Percentiles rank a stretch among this genome's conserved stretches.
phyloP scores from a whole-genome alignment of 2,113 vertebrate genomes.

The Cathartes aura region DNA sequence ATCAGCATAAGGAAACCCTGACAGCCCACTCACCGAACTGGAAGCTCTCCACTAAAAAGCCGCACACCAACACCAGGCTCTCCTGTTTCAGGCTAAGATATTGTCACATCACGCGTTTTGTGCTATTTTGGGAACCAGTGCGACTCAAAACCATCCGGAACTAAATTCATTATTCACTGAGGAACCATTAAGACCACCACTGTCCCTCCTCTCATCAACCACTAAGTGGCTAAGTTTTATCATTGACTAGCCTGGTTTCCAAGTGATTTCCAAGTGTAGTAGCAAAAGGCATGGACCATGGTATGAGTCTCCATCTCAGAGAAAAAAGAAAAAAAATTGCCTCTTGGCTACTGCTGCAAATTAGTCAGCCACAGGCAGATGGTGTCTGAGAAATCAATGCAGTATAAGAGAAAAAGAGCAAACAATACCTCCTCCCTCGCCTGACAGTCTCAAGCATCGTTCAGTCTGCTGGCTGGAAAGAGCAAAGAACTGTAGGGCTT shows the following conservation, averaged over 20 bases:
- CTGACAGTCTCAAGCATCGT: not conserved
- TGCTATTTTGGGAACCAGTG: not conserved
- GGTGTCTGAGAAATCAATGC: not conserved
- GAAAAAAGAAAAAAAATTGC: not conserved
- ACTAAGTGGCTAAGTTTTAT: not conserved
- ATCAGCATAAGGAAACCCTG: not conserved
- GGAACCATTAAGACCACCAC: not conserved
- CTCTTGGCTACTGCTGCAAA: constrained; percentile 4
- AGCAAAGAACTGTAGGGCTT: not conserved
- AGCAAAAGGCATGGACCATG: not conserved
- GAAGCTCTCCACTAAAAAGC: not conserved
- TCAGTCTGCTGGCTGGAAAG: constrained; percentile 7
- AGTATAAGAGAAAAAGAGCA: not conserved
- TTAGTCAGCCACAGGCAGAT: constrained; percentile 28
- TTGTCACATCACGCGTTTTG: not conserved
- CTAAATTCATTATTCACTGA: not conserved
- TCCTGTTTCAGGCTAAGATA: not conserved
- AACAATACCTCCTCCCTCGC: not conserved
- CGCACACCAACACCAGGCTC: not conserved
- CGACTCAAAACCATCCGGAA: not conserved
- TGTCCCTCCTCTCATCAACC: not conserved
- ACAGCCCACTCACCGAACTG: not conserved
- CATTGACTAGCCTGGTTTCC: fast-evolving
- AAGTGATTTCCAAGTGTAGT: not conserved
- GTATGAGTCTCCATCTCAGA: not conserved